Evolutionary conservation across 2,888 invertebrate species (phyloP).

Genomic region (Perithous albicinctus): DNA sequence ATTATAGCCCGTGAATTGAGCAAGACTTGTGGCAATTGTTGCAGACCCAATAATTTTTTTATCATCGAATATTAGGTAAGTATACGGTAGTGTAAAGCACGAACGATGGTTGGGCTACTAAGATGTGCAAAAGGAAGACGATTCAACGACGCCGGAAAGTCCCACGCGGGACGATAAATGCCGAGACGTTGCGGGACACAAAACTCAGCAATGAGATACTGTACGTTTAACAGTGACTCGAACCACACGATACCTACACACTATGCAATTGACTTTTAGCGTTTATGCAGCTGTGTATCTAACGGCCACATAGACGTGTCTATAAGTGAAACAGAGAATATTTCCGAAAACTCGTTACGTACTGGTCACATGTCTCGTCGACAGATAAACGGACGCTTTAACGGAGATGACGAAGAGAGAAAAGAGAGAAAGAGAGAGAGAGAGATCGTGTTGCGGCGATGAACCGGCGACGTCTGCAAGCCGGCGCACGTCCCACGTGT

Average conservation of each 20-base stretch:
- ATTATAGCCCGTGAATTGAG: conserved; percentile 12
- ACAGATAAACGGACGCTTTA: conserved; percentile 30
- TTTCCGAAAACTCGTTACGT: conserved; percentile 40
- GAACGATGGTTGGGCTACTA: conserved; percentile 28
- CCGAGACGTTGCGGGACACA: conserved; percentile 31
- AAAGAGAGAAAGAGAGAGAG: conserved; percentile 30
- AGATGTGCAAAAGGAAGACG: conserved; percentile 48
- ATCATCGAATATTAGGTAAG: conserved; percentile 43
- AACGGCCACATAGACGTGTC: not conserved
- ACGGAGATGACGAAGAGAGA: conserved; percentile 43
- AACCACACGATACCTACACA: not conserved
- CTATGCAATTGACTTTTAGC: not conserved
- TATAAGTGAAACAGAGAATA: conserved; percentile 10
- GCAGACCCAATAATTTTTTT: conserved; percentile 27
- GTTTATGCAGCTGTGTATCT: not conserved
- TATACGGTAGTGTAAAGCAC: conserved; percentile 45
- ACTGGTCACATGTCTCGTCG: conserved; percentile 26
- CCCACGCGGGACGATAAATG: conserved; percentile 60
- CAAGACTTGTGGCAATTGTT: conserved; percentile 18
- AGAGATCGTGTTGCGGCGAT: conserved; percentile 25
- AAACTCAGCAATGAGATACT: conserved; percentile 7
- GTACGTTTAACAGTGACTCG: not conserved
- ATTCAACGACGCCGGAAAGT: conserved; percentile 62
- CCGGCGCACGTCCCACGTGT: conserved; percentile 68
- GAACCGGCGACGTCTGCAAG: conserved; percentile 66